Evolutionary conservation across 64 coral and sea anemone species (phyloP).

Genomic region (Pachyseris speciosa): DNA sequence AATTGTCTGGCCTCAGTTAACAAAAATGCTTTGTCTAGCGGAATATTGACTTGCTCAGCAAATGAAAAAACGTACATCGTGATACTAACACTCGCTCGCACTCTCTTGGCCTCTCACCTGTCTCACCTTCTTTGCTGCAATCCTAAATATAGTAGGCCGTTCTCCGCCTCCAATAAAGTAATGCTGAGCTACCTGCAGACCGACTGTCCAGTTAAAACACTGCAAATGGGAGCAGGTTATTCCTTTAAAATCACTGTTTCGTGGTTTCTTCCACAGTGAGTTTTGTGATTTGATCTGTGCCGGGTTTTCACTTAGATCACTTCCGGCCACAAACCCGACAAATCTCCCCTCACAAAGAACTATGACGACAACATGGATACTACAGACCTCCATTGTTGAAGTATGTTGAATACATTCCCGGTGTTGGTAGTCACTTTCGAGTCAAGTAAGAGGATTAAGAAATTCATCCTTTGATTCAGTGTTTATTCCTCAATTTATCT

Average conservation of each 20-base stretch:
- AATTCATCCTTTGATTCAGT: no score
- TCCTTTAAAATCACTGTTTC: background rate
- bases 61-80: no score
- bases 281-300: slow-evolving; percentile 17
- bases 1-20: no score
- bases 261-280: background rate
- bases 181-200: background rate
- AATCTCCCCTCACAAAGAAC: slow-evolving; percentile 14
- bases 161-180: background rate
- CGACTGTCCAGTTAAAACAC: background rate
- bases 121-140: background rate
- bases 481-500: no score
- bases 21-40: no score
- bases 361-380: background rate
- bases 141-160: background rate
- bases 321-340: slow-evolving; percentile 41
- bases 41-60: background rate
- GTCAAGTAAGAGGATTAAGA: no score
- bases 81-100: background rate
- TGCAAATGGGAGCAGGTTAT: background rate
- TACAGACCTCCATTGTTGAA: slow-evolving; percentile 15
- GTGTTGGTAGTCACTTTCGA: no score
- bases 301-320: slow-evolving; percentile 18
- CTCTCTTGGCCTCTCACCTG: background rate
- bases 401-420: no score